Percentiles rank a stretch among this genome's conserved stretches.
These are phyloP conservation scores for Chaetophractus vellerosus DNA, from an alignment of 2,797 vertebrate species.

Conservation along the genomic window DNA sequence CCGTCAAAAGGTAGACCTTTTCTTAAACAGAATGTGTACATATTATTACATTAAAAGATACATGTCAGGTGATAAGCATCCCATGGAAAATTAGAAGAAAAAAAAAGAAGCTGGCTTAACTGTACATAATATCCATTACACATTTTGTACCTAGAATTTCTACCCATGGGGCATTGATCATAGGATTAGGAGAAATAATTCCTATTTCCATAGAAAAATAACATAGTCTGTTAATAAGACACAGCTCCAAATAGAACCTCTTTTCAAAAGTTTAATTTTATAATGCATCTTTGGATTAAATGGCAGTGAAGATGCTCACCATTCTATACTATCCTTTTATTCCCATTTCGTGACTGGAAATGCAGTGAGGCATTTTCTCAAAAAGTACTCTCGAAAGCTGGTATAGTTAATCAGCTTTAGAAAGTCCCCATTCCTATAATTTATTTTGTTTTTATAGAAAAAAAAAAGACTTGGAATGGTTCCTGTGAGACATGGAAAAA, in stretches of 20 bases:
- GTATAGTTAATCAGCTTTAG: conserved; percentile 10
- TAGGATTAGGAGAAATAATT: conserved; percentile 55
- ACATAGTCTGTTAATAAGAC: neutral
- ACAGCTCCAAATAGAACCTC: conserved; percentile 8
- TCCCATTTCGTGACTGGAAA: neutral
- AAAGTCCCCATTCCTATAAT: conserved; percentile 67
- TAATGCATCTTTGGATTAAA: neutral
- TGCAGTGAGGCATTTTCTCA: neutral
- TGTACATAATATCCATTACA: neutral
- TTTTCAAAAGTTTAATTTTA: neutral
- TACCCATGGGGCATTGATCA: neutral
- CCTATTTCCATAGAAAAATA: conserved; percentile 54
- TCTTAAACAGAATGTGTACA: neutral
- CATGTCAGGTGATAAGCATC: neutral
- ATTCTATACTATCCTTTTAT: neutral
- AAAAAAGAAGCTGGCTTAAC: neutral
- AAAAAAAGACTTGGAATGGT: conserved; percentile 66
- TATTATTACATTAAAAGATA: neutral
- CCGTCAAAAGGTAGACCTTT: neutral
- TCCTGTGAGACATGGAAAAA: conserved; percentile 71
- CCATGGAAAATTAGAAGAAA: neutral
- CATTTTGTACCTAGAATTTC: neutral
- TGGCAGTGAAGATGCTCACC: neutral
- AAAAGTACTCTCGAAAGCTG: conserved; percentile 51
- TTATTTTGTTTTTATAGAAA: conserved; percentile 76